These are phyloP conservation scores for Capromys pilorides DNA, from an alignment of 2,797 vertebrate genomes.

Conservation along the genomic window DNA sequence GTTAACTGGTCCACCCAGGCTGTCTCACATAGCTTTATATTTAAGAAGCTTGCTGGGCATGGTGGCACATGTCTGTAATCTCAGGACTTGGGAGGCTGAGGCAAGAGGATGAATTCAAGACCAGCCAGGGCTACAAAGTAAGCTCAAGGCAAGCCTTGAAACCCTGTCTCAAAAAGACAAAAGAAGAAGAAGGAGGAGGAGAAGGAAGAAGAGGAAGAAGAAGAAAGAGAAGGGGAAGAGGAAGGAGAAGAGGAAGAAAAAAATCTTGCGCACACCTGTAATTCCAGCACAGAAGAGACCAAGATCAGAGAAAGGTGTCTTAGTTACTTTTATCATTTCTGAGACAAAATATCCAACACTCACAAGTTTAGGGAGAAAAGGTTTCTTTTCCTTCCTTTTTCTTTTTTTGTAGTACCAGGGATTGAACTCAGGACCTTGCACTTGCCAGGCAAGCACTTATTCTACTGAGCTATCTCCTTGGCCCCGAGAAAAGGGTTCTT, in stretches of 20 bases:
- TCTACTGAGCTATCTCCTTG: too few species aligned
- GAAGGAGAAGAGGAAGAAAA: too few species aligned
- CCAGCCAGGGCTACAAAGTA: too few species aligned
- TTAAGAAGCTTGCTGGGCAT: background rate
- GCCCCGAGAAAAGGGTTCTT: background rate
- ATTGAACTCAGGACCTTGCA: too few species aligned
- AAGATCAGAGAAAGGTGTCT: background rate
- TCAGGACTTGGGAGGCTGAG: background rate
- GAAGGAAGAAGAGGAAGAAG: too few species aligned
- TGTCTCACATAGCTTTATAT: conserved; percentile 14
- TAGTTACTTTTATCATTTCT: background rate
- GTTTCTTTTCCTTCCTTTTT: background rate
- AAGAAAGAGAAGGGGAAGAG: too few species aligned
- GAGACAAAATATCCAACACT: background rate
- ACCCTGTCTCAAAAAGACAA: too few species aligned
- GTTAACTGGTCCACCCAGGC: background rate
- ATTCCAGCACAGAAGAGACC: background rate
- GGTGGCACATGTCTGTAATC: background rate
- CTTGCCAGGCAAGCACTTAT: too few species aligned
- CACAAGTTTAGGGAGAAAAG: background rate
- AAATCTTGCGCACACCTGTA: background rate
- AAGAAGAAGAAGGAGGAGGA: too few species aligned
- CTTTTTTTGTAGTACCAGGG: too few species aligned
- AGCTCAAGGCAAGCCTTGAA: too few species aligned
- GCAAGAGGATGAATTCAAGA: background rate